Evolutionary conservation across 2,888 invertebrate genomes (phyloP).

Genomic region (Stictocephala bisonia): DNA sequence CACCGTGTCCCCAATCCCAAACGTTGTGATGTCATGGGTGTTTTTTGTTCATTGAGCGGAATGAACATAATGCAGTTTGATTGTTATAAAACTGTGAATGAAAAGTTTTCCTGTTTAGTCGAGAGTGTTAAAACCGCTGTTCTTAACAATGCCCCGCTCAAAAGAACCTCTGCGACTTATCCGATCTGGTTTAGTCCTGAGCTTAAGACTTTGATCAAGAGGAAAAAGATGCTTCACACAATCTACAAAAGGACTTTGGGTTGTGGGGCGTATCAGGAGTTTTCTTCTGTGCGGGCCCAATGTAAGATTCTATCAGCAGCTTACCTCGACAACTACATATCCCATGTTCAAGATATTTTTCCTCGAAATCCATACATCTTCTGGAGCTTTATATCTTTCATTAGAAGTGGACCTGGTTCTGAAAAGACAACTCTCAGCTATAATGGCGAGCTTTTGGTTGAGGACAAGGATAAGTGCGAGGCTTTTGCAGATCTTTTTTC

Average conservation of each 20-base stretch:
- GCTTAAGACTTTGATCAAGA: not conserved
- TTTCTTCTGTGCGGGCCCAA: not conserved
- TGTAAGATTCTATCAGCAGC: not conserved
- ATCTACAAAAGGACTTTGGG: not conserved
- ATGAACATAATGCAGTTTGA: slow-evolving; percentile 8
- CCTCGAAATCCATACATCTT: not conserved
- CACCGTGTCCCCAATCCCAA: not conserved
- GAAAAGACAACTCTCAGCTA: not conserved
- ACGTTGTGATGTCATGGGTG: not conserved
- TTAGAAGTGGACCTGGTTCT: not conserved
- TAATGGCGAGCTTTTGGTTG: not conserved
- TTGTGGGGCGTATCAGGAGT: not conserved
- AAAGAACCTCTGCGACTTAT: not conserved
- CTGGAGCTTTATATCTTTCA: slow-evolving; percentile 2
- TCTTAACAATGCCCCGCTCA: not conserved
- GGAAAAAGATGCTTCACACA: not conserved
- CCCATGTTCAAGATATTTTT: not conserved
- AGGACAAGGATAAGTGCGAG: not conserved
- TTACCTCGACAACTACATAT: not conserved
- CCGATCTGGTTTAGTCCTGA: slow-evolving; percentile 5
- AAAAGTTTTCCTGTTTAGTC: not conserved
- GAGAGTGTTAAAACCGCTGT: not conserved
- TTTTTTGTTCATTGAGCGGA: not conserved
- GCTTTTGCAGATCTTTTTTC: not conserved
- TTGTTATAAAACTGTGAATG: not conserved